Evolutionary conservation across 2,113 vertebrate genomes (phyloP), one percentile per base, ranked within the genome.

Genomic region (Cyanoramphus novaezelandiae): DNA sequence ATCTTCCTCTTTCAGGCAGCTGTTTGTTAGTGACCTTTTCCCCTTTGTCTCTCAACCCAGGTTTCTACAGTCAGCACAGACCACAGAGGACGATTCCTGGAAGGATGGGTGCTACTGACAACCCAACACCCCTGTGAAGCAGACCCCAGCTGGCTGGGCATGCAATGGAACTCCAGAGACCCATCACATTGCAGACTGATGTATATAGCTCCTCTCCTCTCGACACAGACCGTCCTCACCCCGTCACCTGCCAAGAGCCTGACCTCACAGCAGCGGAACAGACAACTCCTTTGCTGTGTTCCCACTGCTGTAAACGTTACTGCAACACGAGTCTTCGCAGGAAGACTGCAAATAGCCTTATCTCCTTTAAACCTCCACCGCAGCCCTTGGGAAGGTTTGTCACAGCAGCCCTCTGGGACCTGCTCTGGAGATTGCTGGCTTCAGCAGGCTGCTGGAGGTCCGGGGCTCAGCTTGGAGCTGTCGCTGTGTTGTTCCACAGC

Each of bases 71-170:
- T 97, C 98, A 75, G 92, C 98, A 27, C 99, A 98, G 97, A 97
- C 91, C 6, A 43, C 91, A 0, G 93, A 98, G 50, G 97, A 98
- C 0, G 99, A 99, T 31, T 98, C 99, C 41, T 99, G 99, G 99
- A 99, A 99, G 97, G 99, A 99, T 1, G 99, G 99, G 67, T 99
- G 99, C 88, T 99, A 99, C 97, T 99, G 97, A 99, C 5, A 10
- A 16, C 37, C 53, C 46, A 17, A 35, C n/a, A 6, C 41, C 67
- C 17, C 70, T 1, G 39, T 60, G 85, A 57, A 68, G 82, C 91
- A 59, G 85, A 89, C 92, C 98, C 98, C 97, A 98, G 97, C 97
- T 94, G 98, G 97, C 97, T 98, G 98, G 98, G 97, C 35, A 11
- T 4, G 75, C 50, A 33, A 25, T 27, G 60, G 60, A 53, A 17